Conservation (phyloP, 2,888 invertebrate genomes). For the Cinara cedri region DNA sequence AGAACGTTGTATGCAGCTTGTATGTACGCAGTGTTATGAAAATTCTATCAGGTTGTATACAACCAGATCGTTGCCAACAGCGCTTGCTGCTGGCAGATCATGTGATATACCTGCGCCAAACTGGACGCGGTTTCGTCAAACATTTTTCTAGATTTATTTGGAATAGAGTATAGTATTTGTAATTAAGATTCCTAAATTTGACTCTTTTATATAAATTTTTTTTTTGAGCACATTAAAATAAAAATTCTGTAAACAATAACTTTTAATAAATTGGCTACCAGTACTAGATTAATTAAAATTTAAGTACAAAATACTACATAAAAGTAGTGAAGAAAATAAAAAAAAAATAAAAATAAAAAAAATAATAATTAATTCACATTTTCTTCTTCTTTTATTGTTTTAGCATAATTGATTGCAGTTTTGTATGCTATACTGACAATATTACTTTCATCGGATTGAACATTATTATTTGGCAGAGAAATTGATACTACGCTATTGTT, state of each 20-base stretch:
- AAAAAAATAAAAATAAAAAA: background rate
- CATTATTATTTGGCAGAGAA: conserved; percentile 18
- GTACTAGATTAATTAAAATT: background rate
- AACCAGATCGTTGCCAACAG: too few relatives aligned
- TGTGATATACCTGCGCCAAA: too few relatives aligned
- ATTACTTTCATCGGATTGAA: conserved; percentile 34
- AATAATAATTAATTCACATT: background rate
- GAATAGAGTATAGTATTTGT: too few relatives aligned
- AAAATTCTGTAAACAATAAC: background rate
- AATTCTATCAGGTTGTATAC: too few relatives aligned
- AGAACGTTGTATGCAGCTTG: too few relatives aligned
- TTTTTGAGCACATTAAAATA: too few relatives aligned
- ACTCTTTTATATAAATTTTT: too few relatives aligned
- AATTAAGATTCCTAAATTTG: too few relatives aligned
- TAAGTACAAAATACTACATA: background rate
- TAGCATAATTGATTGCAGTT: conserved; percentile 21
- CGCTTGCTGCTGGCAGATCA: too few relatives aligned
- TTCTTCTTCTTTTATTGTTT: conserved; percentile 13
- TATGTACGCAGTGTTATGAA: too few relatives aligned
- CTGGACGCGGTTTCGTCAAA: too few relatives aligned
- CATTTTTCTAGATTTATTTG: too few relatives aligned
- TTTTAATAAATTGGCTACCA: background rate
- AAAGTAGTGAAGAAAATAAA: conserved; percentile 19
- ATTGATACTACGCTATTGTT: conserved; percentile 23
- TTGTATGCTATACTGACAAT: conserved; percentile 45